A percentile compares a stretch with the other conserved stretches of the same genome.
Evolutionary conservation across 2,113 vertebrate species (phyloP).

Genomic region (Callospermophilus lateralis): DNA sequence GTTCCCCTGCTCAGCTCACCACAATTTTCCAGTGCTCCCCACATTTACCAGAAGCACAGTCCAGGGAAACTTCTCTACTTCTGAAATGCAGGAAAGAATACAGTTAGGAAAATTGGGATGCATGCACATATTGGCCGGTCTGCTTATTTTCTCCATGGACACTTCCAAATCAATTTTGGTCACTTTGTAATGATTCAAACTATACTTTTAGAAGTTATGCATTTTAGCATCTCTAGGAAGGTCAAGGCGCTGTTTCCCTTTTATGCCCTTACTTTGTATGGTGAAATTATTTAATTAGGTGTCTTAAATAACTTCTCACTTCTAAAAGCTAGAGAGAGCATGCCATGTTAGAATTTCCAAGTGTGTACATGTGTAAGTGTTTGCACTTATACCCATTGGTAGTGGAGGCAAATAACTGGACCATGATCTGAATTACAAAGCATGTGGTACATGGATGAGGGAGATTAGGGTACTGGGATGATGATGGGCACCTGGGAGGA

Average conservation of each 20-base stretch:
- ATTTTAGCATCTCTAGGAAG: neutral
- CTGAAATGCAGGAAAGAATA: neutral
- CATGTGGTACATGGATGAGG: neutral
- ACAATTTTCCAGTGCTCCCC: neutral
- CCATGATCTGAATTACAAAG: neutral
- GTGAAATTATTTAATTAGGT: neutral
- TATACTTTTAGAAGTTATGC: neutral
- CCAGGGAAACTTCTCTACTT: neutral
- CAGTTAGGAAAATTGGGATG: neutral
- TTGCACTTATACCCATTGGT: too few species aligned
- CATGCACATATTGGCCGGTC: neutral
- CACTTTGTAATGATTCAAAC: slow-evolving; percentile 16
- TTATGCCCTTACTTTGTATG: neutral
- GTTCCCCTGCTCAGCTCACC: neutral
- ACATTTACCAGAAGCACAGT: neutral
- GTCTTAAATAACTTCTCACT: neutral
- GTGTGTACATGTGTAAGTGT: neutral
- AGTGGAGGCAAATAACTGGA: neutral
- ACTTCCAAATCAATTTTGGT: neutral
- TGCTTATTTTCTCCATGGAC: neutral
- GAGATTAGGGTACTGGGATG: neutral
- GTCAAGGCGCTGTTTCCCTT: neutral
- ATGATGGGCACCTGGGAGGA: neutral
- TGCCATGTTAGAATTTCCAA: neutral
- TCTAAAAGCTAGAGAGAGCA: neutral